phyloP scores from a whole-genome alignment of 1,140 invertebrate species.

The Magallana angulata region DNA sequence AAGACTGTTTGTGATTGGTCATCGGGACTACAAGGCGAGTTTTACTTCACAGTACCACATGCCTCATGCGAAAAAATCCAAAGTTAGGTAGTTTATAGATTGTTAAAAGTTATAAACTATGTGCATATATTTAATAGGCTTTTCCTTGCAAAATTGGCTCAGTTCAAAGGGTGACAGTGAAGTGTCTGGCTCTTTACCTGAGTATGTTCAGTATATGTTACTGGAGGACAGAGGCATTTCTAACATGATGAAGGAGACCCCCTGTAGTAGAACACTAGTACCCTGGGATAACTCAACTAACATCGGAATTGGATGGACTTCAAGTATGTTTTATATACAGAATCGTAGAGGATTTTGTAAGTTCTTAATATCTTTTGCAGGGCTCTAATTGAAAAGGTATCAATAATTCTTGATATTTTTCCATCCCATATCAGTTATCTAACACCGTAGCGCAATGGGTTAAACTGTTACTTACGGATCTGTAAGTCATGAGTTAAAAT shows the following conservation, averaged over 20 bases:
- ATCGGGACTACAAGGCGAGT: neutral
- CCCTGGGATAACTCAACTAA: neutral
- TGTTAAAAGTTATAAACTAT: too few species aligned
- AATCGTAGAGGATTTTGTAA: too few species aligned
- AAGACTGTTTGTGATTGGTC: conserved; percentile 48
- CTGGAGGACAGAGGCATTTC: conserved; percentile 40
- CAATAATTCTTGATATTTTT: too few species aligned
- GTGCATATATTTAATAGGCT: neutral
- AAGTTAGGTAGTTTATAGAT: neutral
- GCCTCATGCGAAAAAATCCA: neutral
- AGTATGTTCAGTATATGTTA: conserved; percentile 15
- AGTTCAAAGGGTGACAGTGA: neutral
- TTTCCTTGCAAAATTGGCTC: conserved; percentile 14
- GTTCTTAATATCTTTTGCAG: too few species aligned
- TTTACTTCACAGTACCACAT: neutral
- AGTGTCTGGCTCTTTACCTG: neutral
- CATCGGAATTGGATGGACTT: conserved; percentile 29
- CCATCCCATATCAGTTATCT: too few species aligned
- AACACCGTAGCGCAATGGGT: too few species aligned
- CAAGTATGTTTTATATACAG: neutral
- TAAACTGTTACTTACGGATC: too few species aligned
- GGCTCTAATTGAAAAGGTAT: too few species aligned
- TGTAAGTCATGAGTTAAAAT: too few species aligned
- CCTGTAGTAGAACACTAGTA: neutral
- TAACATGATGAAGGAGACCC: conserved; percentile 32